These are phyloP conservation scores for Lordiphosa stackelbergi DNA, from an alignment of 1,140 invertebrate species.

Conservation along the genomic window DNA sequence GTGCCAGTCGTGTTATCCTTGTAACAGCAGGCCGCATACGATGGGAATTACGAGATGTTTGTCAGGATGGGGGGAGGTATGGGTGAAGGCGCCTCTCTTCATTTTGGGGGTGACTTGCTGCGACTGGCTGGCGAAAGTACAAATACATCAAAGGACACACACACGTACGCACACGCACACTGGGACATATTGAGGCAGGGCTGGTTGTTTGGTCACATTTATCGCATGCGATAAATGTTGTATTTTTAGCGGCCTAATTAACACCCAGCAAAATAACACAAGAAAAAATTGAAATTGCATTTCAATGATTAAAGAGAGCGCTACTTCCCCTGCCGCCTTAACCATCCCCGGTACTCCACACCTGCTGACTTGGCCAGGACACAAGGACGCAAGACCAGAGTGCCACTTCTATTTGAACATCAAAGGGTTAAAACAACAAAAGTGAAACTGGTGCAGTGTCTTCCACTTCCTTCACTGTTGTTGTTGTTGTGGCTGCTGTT, in stretches of 20 bases:
- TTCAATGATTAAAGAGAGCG: slow-evolving; percentile 39
- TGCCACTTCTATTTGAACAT: slow-evolving; percentile 65
- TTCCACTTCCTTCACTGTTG: slow-evolving; percentile 13
- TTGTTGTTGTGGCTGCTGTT: slow-evolving; percentile 25
- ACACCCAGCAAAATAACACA: slow-evolving; percentile 11
- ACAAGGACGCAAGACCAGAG: slow-evolving; percentile 55
- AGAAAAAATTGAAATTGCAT: slow-evolving; percentile 31
- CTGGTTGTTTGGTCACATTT: slow-evolving; percentile 43
- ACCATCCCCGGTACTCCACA: slow-evolving; percentile 24
- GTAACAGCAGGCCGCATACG: background rate
- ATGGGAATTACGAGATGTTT: slow-evolving; percentile 29
- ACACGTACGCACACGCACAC: slow-evolving; percentile 24
- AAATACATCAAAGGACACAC: slow-evolving; percentile 64
- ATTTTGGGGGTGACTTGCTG: slow-evolving; percentile 36
- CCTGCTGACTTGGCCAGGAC: slow-evolving; percentile 33
- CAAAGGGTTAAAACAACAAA: slow-evolving; percentile 65
- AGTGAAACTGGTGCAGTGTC: slow-evolving; percentile 54
- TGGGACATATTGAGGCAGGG: slow-evolving; percentile 58
- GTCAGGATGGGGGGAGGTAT: slow-evolving; percentile 1
- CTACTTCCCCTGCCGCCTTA: slow-evolving; percentile 38
- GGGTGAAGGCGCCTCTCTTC: slow-evolving; percentile 21
- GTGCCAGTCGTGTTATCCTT: slow-evolving; percentile 40
- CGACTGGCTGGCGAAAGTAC: slow-evolving; percentile 68
- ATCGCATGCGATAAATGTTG: slow-evolving; percentile 49
- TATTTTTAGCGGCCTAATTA: slow-evolving; percentile 30